These are phyloP conservation scores for Falco novaeseelandiae DNA, from an alignment of 2,797 vertebrate genomes.

Conservation along the genomic window DNA sequence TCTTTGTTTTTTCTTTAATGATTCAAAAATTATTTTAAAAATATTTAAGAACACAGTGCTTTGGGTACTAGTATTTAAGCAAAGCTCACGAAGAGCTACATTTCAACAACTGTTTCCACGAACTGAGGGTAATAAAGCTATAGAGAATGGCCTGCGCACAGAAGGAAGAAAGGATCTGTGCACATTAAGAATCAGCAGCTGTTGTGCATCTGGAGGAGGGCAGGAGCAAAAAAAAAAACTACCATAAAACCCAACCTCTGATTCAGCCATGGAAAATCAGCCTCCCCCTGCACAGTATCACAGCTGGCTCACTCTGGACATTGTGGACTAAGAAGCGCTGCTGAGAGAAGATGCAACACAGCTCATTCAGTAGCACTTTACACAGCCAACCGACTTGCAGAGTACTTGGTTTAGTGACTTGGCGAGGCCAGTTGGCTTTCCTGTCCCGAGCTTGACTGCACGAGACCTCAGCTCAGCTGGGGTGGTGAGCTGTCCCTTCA, in stretches of 20 bases:
- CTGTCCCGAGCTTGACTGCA: neutral
- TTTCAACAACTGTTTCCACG: neutral
- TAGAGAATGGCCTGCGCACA: neutral
- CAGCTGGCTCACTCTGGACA: neutral
- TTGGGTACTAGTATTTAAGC: neutral
- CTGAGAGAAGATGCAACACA: neutral
- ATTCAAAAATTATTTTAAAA: neutral
- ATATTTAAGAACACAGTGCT: neutral
- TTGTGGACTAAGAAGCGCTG: neutral
- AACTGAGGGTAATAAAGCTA: neutral
- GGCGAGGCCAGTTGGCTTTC: neutral
- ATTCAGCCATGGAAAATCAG: neutral
- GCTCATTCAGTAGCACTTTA: neutral
- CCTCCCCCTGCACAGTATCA: neutral
- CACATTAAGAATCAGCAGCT: neutral
- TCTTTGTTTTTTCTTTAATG: neutral
- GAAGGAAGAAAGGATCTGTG: neutral
- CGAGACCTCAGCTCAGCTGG: neutral
- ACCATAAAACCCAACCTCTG: neutral
- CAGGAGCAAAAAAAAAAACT: neutral
- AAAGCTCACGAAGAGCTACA: neutral
- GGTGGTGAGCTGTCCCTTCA: neutral
- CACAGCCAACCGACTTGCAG: accelerated
- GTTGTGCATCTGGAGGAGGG: accelerated
- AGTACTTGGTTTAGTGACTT: neutral